Evolutionary conservation across 2,113 vertebrate genomes (phyloP).

Genomic region (Oostethus manadensis): DNA sequence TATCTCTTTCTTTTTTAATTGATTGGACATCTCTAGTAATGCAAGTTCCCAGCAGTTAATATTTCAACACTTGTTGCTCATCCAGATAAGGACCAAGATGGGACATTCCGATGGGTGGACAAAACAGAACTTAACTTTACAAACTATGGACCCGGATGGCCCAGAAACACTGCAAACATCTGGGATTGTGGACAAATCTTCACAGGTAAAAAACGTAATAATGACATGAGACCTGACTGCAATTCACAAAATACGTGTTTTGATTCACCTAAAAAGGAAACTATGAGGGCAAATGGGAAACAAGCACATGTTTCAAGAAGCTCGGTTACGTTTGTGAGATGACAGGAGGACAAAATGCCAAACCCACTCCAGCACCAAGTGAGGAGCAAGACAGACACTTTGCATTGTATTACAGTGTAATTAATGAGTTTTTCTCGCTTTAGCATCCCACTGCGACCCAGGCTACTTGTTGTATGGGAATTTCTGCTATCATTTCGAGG

Average conservation of each 20-base stretch:
- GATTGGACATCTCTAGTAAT: too few relatives aligned
- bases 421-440: neutral
- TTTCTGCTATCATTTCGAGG: conserved; percentile 72
- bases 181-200: conserved; percentile 79
- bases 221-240: too few relatives aligned
- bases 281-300: conserved; percentile 74
- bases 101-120: conserved; percentile 71
- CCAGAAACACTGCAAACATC: conserved; percentile 50
- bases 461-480: conserved; percentile 67
- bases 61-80: neutral
- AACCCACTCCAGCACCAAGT: conserved; percentile 68
- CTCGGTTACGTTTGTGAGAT: conserved; percentile 74
- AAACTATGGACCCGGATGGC: conserved; percentile 68
- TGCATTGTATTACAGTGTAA: neutral
- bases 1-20: too few relatives aligned
- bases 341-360: conserved; percentile 68
- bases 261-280: conserved; percentile 57
- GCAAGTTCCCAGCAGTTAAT: too few relatives aligned
- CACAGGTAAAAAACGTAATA: conserved; percentile 54
- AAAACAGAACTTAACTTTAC: conserved; percentile 43
- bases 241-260: neutral
- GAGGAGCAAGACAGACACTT: conserved; percentile 2
- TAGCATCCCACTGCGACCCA: conserved; percentile 68
- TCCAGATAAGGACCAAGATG: conserved; percentile 69
- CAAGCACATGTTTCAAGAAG: conserved; percentile 73